These are phyloP conservation scores for Hiodon tergisus DNA, from an alignment of 2,113 vertebrate species.

Conservation along the genomic window DNA sequence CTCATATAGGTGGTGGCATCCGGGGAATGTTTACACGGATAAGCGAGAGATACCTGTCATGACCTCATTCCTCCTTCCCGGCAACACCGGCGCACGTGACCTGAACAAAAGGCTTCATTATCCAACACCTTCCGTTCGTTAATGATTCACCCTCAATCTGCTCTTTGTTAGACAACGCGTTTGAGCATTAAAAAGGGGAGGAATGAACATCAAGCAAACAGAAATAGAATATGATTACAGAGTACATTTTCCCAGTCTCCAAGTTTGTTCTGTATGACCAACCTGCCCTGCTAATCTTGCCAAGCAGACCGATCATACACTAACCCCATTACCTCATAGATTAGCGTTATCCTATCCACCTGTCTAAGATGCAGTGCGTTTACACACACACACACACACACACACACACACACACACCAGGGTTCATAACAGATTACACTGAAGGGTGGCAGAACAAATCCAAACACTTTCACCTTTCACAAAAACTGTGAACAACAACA, in stretches of 20 bases:
- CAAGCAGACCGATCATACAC: too few relatives aligned
- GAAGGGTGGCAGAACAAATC: too few relatives aligned
- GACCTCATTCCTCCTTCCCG: not conserved
- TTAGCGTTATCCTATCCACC: too few relatives aligned
- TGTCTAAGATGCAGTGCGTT: too few relatives aligned
- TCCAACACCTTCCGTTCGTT: not conserved
- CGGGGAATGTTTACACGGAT: not conserved
- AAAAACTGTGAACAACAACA: not conserved
- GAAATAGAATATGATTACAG: not conserved
- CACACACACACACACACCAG: not conserved
- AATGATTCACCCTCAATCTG: constrained; percentile 14
- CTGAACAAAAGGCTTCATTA: not conserved
- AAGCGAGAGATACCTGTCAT: not conserved
- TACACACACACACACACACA: too few relatives aligned
- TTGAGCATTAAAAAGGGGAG: not conserved
- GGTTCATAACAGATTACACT: too few relatives aligned
- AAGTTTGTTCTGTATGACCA: too few relatives aligned
- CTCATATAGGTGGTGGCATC: not conserved
- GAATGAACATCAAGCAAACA: not conserved
- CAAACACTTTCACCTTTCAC: too few relatives aligned
- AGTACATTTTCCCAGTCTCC: too few relatives aligned
- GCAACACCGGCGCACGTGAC: not conserved
- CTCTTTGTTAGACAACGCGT: not conserved
- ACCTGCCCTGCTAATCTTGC: too few relatives aligned
- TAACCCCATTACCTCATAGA: too few relatives aligned